These are phyloP conservation scores for Protobothrops flavoviridis DNA, from an alignment of 2,113 vertebrate species.

Conservation along the genomic window DNA sequence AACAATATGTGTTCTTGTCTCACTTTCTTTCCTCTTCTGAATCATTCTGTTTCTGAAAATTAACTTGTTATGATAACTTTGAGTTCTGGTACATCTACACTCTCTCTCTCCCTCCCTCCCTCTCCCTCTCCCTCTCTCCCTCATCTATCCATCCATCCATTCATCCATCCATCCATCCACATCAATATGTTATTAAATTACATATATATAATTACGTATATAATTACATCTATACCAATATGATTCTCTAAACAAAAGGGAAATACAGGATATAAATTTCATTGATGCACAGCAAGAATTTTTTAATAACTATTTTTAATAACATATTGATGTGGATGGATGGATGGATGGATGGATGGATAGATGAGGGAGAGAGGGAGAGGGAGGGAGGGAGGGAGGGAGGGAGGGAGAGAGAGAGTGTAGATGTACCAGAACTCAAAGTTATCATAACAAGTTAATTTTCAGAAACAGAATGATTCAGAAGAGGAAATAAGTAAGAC, in stretches of 20 bases:
- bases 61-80: background rate
- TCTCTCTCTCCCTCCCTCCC: no score
- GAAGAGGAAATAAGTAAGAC: background rate
- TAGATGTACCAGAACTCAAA: background rate
- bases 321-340: background rate
- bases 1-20: background rate
- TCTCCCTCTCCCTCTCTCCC: background rate
- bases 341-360: background rate
- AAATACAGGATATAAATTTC: background rate
- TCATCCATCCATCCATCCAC: background rate
- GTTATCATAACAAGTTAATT: background rate
- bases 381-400: background rate
- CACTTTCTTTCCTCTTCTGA: background rate
- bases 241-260: background rate
- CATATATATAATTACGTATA: no score
- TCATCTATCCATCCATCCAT: background rate
- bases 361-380: background rate
- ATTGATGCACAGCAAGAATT: background rate
- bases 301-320: background rate
- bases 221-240: background rate
- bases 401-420: no score
- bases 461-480: background rate
- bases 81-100: background rate
- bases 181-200: background rate
- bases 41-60: background rate